phyloP scores from a whole-genome alignment of 2,797 vertebrate genomes.

The Caiman crocodilus region DNA sequence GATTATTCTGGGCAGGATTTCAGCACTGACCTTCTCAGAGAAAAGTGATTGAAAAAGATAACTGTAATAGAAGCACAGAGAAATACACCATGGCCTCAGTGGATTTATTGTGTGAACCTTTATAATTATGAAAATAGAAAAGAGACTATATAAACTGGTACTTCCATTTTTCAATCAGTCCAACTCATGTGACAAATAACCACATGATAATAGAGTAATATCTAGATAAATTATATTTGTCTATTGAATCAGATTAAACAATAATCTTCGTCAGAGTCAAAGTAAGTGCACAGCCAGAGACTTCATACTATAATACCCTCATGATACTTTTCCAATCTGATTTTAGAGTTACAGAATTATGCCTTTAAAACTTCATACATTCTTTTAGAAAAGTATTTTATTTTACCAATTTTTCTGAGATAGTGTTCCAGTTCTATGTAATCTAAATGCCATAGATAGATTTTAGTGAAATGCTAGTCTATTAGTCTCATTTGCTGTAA shows the following conservation, averaged over 20 bases:
- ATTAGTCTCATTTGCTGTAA: background rate
- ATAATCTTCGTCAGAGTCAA: background rate
- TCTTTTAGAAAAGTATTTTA: background rate
- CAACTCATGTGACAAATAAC: background rate
- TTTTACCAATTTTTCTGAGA: background rate
- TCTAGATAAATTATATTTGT: background rate
- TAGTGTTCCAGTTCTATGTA: fast-evolving
- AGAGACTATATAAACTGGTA: fast-evolving
- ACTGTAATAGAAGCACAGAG: background rate
- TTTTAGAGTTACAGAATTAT: background rate
- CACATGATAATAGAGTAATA: background rate
- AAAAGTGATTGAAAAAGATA: background rate
- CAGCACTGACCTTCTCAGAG: no score
- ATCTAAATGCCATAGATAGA: background rate
- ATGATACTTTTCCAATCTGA: background rate
- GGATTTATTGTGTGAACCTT: background rate
- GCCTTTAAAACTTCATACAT: no score
- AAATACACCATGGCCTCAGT: background rate
- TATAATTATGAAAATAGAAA: background rate
- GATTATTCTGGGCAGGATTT: background rate
- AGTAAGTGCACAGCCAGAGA: background rate
- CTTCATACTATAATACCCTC: fast-evolving
- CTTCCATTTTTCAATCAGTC: background rate
- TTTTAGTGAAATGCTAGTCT: fast-evolving
- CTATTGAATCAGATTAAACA: background rate